phyloP scores from a whole-genome alignment of 1,140 invertebrate species.

The Metaphire vulgaris region DNA sequence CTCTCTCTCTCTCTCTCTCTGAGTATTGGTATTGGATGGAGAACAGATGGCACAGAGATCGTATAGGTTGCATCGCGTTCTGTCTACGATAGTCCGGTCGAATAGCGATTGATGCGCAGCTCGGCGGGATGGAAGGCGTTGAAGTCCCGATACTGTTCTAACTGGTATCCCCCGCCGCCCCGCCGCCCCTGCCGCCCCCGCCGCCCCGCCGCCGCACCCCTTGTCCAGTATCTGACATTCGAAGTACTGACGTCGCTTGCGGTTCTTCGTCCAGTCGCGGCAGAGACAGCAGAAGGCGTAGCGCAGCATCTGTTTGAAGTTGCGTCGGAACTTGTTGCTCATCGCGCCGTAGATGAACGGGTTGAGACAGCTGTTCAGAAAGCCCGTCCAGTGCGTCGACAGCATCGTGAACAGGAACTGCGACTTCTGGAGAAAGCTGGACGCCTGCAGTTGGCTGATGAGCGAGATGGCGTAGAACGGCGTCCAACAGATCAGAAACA shows the following conservation, averaged over 20 bases:
- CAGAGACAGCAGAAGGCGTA: background rate
- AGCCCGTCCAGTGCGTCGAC: slow-evolving; percentile 48
- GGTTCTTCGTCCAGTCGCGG: background rate
- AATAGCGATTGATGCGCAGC: background rate
- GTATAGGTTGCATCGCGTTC: too few relatives aligned
- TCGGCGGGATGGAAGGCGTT: background rate
- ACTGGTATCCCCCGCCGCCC: too few relatives aligned
- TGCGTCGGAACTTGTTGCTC: slow-evolving; percentile 42
- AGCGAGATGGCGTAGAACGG: slow-evolving; percentile 49
- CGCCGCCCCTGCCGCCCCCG: too few relatives aligned
- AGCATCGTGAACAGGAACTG: slow-evolving; percentile 53
- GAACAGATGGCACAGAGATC: too few relatives aligned
- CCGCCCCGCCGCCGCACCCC: too few relatives aligned
- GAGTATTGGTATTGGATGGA: too few relatives aligned
- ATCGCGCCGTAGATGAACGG: slow-evolving; percentile 63
- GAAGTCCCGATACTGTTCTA: background rate
- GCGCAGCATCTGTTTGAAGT: background rate
- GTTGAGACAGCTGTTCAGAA: slow-evolving; percentile 64
- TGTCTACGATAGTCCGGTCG: background rate
- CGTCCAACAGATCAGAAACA: slow-evolving; percentile 40
- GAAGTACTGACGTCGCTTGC: background rate
- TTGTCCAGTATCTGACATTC: background rate
- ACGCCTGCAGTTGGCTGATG: slow-evolving; percentile 42
- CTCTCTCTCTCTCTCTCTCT: too few relatives aligned
- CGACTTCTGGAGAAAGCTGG: slow-evolving; percentile 41